Base-by-base conservation (phyloP, 2,113 vertebrate genomes). In the Petrocephalus zakoni region DNA sequence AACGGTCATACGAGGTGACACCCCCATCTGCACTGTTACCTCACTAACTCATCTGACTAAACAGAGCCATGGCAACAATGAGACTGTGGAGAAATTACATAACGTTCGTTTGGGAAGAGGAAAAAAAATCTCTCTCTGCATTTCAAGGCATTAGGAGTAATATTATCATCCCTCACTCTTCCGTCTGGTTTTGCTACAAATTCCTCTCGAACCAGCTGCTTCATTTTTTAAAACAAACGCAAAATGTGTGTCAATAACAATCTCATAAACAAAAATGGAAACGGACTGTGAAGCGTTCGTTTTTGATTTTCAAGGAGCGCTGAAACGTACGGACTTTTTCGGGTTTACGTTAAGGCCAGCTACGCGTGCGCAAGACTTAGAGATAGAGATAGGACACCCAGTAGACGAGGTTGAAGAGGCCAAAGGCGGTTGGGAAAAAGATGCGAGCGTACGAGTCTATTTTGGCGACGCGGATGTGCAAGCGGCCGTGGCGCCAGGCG, bases 351-450 rank as follows among this genome's bases (percentile, higher is more conserved):
- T 93, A 89, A 94, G 92, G 92, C 93, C 90, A 91, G 90, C 89
- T 58, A 89, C 25, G 91, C 84, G 89, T 29, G 61, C 86, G 88
- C 4, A 6, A 87, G 89, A 87, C 91, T 93, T 96, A 99, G 93
- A 99, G 97, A 93, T 99, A 99, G 88, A 99, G 97, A 89, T 99
- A 99, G 1, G 98, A 99, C 72, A 99, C 97, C 98, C 98, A 99
- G 49, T 99, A 99, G 29, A 99, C 98, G 89, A 99, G 95, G 93
- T 99, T 99, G 92, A 99, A 99, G 90, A 99, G 94, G 92, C 96
- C 98, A 91, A 99, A 99, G 52, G 98, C 98, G 1, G 98, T 99
- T 17, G 98, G 98, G 92, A 99, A 99, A 92, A 98, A 98, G 94
- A 99, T 99, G 89, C 98, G 97, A 0, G 98, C 98, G 0, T 99